Evolutionary conservation across 2,888 invertebrate species (phyloP).

Genomic region (Hyppa rectilinea): DNA sequence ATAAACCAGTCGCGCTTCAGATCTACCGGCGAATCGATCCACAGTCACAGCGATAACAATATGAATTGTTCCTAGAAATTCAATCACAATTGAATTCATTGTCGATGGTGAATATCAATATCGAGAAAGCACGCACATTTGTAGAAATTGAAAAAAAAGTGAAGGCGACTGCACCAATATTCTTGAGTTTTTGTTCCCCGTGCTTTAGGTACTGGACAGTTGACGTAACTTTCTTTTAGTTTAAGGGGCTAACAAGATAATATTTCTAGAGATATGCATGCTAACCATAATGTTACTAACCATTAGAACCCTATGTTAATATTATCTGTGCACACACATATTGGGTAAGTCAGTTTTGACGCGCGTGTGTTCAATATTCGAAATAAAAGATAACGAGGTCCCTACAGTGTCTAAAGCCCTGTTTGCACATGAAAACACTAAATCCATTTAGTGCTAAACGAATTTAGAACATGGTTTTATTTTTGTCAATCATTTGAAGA

Average conservation of each 20-base stretch:
- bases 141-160: not conserved
- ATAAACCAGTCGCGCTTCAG: not conserved
- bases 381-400: not conserved
- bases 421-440: too few relatives aligned
- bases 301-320: not conserved
- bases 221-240: not conserved
- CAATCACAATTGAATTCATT: slow-evolving; percentile 10
- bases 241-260: not conserved
- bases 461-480: not conserved
- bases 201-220: not conserved
- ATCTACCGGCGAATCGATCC: not conserved
- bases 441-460: not conserved
- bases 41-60: slow-evolving; percentile 8
- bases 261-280: not conserved
- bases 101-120: slow-evolving; percentile 3
- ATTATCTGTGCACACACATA: not conserved
- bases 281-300: not conserved
- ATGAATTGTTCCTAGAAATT: slow-evolving; percentile 21
- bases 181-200: not conserved
- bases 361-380: not conserved
- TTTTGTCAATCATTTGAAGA: not conserved
- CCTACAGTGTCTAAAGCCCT: not conserved
- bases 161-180: not conserved
- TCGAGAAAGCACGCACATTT: not conserved
- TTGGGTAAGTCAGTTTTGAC: not conserved